Evolutionary conservation across 1,140 invertebrate genomes (phyloP), one percentile per base, ranked within the genome.

Genomic region (Saccostrea glomerata): DNA sequence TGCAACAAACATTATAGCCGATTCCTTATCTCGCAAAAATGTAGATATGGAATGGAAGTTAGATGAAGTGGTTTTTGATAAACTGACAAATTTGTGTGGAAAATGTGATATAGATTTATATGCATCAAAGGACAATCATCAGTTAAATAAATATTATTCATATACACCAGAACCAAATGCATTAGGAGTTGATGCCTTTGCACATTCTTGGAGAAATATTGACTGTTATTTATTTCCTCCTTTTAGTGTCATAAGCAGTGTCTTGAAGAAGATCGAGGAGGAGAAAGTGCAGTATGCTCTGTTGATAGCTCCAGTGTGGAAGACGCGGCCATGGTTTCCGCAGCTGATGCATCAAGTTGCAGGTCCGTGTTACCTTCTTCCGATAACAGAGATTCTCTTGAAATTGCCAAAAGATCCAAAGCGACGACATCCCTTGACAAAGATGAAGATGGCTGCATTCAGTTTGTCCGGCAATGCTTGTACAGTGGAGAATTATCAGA

Each of bases 71-170:
- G 73, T 87, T 15, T 89, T 87, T 88, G 20, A 86, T 9, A 55
- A 82, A 15, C 36, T 89, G 3, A n/a, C 23, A 20, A 58, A 82
- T 25, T 2, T 87, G 15, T 88, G 23, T n/a, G 73, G 84, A 15
- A 82, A 30, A 17, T 23, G 56, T 23, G 73, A 87, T 54, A 77
- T 91, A 77, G 90, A 90, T 84, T 73, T 92, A 25, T 92, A 91
- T 87, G 91, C 90, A 15, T 90, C 90, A 7, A 86, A 89, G 58
- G 12, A 88, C 4, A 91, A 91, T 85, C 6, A 63, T 66, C 88
- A 92, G 66, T 12, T 90, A 15, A 15, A 66, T 13, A 23, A 5
- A 1, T 92, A 90, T 88, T 55, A 87, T 4, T 83, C 87, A 5
- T 89, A 85, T 40, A 17, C 25, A 20, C 88, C 89, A 47, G 90